Percentiles rank a stretch among this genome's conserved stretches.
Conservation (phyloP, 2,888 invertebrate genomes). For the Meiosimyza platycephala region DNA sequence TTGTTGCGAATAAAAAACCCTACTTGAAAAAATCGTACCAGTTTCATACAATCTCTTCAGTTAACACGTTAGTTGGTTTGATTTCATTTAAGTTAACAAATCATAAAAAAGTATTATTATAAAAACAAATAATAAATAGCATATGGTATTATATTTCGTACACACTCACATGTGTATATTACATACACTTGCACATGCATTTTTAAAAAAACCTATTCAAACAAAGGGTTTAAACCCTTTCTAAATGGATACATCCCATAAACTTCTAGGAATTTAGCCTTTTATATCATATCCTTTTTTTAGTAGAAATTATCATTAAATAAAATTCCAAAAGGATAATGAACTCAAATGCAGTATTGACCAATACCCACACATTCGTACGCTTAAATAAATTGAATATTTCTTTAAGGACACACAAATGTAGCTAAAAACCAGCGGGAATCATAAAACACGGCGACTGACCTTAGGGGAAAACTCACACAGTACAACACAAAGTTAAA, state of each 20-base stretch:
- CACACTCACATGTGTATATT: not conserved
- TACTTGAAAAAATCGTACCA: no score
- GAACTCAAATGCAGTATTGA: constrained; percentile 11
- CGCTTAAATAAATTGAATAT: not conserved
- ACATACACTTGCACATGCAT: not conserved
- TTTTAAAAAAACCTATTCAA: constrained; percentile 7
- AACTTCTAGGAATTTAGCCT: constrained; percentile 24
- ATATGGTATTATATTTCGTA: not conserved
- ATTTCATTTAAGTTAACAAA: no score
- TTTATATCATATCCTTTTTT: not conserved
- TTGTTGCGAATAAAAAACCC: no score
- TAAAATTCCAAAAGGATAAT: constrained; percentile 8
- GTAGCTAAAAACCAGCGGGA: not conserved
- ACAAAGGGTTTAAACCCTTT: constrained; percentile 22
- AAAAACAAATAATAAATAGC: no score
- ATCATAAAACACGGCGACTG: not conserved
- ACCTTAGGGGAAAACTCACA: not conserved
- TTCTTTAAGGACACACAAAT: not conserved
- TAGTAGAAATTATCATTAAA: not conserved
- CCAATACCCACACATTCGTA: not conserved
- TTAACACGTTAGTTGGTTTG: no score
- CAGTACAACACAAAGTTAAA: not conserved
- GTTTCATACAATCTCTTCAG: no score
- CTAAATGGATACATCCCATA: constrained; percentile 12
- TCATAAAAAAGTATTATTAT: no score